Conservation (phyloP, 2,888 invertebrate genomes). For the Philereme transversata region DNA sequence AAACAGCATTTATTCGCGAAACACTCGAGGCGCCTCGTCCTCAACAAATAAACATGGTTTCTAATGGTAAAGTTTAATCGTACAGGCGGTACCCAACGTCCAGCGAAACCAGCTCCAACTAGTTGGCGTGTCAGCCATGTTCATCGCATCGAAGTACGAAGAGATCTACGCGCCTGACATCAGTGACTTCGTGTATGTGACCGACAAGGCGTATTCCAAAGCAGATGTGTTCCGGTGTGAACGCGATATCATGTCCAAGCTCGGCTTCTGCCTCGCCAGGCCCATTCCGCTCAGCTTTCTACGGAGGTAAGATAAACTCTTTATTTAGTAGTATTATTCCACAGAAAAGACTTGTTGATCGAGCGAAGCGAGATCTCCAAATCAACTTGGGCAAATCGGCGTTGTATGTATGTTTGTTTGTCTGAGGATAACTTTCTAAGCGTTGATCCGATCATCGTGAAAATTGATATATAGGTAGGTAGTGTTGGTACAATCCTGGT, state of each 20-base stretch:
- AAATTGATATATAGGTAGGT: too few relatives aligned
- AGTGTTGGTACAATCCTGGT: too few relatives aligned
- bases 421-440: too few relatives aligned
- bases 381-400: too few relatives aligned
- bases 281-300: slow-evolving; percentile 96
- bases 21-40: too few relatives aligned
- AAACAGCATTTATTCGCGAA: too few relatives aligned
- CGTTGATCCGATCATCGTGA: too few relatives aligned
- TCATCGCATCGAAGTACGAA: slow-evolving; percentile 97
- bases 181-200: slow-evolving; percentile 94
- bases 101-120: slow-evolving; percentile 90
- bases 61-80: slow-evolving; percentile 24
- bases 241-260: slow-evolving; percentile 87
- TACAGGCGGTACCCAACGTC: slow-evolving; percentile 84
- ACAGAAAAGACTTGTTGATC: too few relatives aligned
- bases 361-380: too few relatives aligned
- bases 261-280: slow-evolving; percentile 92
- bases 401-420: too few relatives aligned
- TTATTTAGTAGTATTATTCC: too few relatives aligned
- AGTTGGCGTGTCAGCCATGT: slow-evolving; percentile 94
- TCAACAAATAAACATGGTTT: too few relatives aligned
- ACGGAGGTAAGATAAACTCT: slow-evolving; percentile 84
- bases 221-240: slow-evolving; percentile 93
- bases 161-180: slow-evolving; percentile 96
- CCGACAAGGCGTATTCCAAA: slow-evolving; percentile 93